These are phyloP conservation scores for Xestia sexstrigata DNA, from an alignment of 2,888 invertebrate genomes.

Conservation along the genomic window DNA sequence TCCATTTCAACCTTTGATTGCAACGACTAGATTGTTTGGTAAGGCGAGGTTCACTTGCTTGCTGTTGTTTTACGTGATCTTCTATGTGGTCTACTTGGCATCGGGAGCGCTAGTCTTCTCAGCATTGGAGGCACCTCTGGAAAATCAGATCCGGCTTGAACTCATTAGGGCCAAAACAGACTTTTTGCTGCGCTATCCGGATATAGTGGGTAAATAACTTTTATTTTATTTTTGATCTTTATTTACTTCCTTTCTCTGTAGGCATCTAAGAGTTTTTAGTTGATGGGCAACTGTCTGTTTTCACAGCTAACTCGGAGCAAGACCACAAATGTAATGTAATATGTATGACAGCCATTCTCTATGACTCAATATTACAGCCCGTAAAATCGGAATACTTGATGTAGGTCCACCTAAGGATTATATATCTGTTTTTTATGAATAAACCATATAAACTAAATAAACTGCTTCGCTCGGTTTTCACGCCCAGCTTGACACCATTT, in stretches of 20 bases:
- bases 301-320: background rate
- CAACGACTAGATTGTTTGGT: constrained; percentile 86
- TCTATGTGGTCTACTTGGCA: constrained; percentile 92
- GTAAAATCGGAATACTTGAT: background rate
- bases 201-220: constrained; percentile 90
- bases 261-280: background rate
- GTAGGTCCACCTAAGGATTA: too few relatives aligned
- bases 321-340: background rate
- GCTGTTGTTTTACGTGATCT: constrained; percentile 88
- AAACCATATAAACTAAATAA: background rate
- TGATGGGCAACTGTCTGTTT: background rate
- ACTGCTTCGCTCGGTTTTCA: background rate
- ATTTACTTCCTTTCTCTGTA: background rate
- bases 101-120: constrained; percentile 93
- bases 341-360: background rate
- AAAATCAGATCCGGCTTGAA: constrained; percentile 88
- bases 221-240: background rate
- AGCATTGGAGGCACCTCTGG: constrained; percentile 92
- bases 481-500: background rate
- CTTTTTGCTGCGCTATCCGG: constrained; percentile 91
- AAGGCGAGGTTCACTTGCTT: constrained; percentile 89
- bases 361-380: background rate
- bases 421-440: too few relatives aligned
- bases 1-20: constrained; percentile 85
- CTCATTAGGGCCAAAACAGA: constrained; percentile 88